Evolutionary conservation across 2,888 invertebrate genomes (phyloP).

Genomic region (Euzophera pinguis): DNA sequence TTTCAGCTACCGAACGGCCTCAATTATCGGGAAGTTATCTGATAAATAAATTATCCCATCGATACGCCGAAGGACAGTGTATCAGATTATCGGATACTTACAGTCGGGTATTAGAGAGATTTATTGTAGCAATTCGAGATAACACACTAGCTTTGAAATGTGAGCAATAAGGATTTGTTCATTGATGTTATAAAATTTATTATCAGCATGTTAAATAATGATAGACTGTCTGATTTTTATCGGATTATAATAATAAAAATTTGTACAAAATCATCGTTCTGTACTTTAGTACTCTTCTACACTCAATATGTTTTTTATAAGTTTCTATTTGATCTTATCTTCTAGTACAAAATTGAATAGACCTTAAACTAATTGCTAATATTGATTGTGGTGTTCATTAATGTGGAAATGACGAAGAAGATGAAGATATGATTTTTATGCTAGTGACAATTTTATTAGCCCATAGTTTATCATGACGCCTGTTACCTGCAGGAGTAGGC

Average conservation of each 20-base stretch:
- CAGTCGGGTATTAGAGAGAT: background rate
- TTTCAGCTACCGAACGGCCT: constrained; percentile 37
- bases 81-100: background rate
- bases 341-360: no score
- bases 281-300: no score
- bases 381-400: no score
- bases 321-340: no score
- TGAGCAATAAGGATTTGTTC: background rate
- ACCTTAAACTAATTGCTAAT: no score
- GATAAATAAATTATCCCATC: constrained; percentile 24
- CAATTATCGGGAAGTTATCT: constrained; percentile 34
- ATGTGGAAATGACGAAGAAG: no score
- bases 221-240: background rate
- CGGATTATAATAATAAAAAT: background rate
- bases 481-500: no score
- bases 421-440: no score
- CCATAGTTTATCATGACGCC: no score
- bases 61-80: constrained; percentile 20
- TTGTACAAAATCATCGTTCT: background rate
- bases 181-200: background rate
- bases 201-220: background rate
- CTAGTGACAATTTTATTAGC: no score
- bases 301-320: no score
- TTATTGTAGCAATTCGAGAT: background rate
- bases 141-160: background rate